Conservation (phyloP, 2,888 invertebrate genomes). For the Crioceris asparagi region DNA sequence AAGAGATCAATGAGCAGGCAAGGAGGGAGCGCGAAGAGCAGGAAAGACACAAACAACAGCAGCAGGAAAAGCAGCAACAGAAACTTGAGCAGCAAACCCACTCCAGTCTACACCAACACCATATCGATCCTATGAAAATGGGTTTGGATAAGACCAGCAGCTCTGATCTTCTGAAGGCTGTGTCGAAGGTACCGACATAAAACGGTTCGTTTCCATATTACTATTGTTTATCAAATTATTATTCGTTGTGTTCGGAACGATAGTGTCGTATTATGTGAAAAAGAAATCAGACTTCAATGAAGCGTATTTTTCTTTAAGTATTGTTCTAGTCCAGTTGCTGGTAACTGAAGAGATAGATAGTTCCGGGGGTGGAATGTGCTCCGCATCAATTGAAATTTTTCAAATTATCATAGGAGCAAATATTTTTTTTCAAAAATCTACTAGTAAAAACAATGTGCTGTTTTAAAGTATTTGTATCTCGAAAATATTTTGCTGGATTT, state of each 20-base stretch:
- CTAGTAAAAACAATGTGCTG: too few species aligned
- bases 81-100: conserved; percentile 62
- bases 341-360: too few species aligned
- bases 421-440: too few species aligned
- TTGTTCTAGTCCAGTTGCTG: too few species aligned
- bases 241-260: too few species aligned
- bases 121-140: conserved; percentile 63
- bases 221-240: too few species aligned
- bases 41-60: conserved; percentile 83
- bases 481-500: too few species aligned
- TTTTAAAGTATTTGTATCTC: too few species aligned
- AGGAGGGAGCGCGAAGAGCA: conserved; percentile 83
- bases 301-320: conserved; percentile 11
- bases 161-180: conserved; percentile 64
- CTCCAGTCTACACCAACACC: conserved; percentile 49
- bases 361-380: too few species aligned
- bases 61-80: conserved; percentile 75
- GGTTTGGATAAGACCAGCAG: conserved; percentile 59
- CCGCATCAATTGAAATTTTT: too few species aligned
- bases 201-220: too few species aligned
- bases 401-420: too few species aligned
- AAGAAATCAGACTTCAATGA: conserved; percentile 15
- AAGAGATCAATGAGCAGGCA: conserved; percentile 91
- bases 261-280: conserved; percentile 15
- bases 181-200: conserved; percentile 71